Base-by-base conservation (phyloP, 2,797 vertebrate genomes). In the Perodicticus potto region DNA sequence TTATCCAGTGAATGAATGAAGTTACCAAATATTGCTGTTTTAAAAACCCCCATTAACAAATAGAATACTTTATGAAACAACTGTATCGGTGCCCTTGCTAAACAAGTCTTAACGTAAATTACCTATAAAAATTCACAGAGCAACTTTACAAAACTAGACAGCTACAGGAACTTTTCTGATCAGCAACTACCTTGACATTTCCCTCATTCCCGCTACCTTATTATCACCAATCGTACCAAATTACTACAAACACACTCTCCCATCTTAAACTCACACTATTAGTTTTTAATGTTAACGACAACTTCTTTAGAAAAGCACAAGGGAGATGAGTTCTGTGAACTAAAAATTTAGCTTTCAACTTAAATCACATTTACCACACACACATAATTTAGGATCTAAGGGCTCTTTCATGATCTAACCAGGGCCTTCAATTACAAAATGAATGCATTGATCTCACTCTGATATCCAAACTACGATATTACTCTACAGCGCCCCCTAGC, bases 401-500 rank as follows among this genome's bases (percentile, higher is more conserved):
- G 13, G 67, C 20, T 57, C 59, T 86, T 95, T 86, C 73, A 49
- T 4, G 69, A 87, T 74, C 72, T 85, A 57, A 91, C 80, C 74
- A 29, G 84, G 78, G 89, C 78, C 84, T 97, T 85, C 80, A 91
- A 89, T 93, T 83, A 95, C 88, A 96, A 96, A 89, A 89, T 19
- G 53, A 95, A 86, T 22, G 59, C 80, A 91, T 59, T 78, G 89
- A 96, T 91, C 72, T 95, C 49, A 77, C 6, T 34, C 55, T 45
- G 43, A 91, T 6, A 89, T 63, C 25, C 80, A 86, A 82, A 86
- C 32, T 57, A 53, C 2, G 83, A n/a, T 6, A 34, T 89, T 94
- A 90, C 97, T 96, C 49, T 69, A 94, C 78, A 96, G 91, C 76
- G 97, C 96, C 97, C 96, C 91, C 97, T 97, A 97, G 77, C 94